These are phyloP conservation scores for Euproctis similis DNA, from an alignment of 2,888 invertebrate species.

Conservation along the genomic window DNA sequence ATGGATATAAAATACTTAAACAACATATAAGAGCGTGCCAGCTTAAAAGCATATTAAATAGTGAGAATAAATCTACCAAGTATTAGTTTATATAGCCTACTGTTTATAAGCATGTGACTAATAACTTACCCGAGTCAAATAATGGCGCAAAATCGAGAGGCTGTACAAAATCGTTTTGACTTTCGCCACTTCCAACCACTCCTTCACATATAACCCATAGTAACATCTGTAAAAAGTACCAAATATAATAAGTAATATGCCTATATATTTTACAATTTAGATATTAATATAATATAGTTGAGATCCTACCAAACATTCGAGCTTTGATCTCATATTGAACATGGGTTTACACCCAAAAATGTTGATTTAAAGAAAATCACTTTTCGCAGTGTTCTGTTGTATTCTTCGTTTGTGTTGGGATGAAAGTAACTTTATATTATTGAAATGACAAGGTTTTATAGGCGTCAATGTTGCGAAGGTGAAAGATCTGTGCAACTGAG, in stretches of 20 bases:
- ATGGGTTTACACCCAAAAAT: conserved; percentile 62
- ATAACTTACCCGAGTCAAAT: conserved; percentile 58
- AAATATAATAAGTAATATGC: no score
- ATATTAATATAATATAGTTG: conserved; percentile 6
- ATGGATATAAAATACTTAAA: conserved; percentile 16
- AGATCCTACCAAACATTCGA: conserved; percentile 56
- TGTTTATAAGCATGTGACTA: not conserved
- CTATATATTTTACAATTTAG: conserved; percentile 1
- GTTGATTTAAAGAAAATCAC: conserved; percentile 31
- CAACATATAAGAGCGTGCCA: conserved; percentile 19
- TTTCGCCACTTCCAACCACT: conserved; percentile 48
- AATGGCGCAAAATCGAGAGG: conserved; percentile 75
- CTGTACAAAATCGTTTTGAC: conserved; percentile 63
- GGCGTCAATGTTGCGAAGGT: conserved; percentile 74
- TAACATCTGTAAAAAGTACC: conserved; percentile 66
- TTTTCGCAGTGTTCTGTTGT: conserved; percentile 49
- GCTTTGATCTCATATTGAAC: conserved; percentile 50
- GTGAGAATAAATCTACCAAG: no score
- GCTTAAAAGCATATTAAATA: conserved; percentile 25
- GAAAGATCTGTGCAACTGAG: conserved; percentile 71
- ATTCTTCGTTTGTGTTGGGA: conserved; percentile 62
- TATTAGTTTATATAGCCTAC: not conserved
- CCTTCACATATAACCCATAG: conserved; percentile 58
- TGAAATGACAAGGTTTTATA: conserved; percentile 73
- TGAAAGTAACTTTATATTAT: conserved; percentile 72